Base-by-base conservation (phyloP, 2,888 invertebrate genomes). In the Phasia obesa region DNA sequence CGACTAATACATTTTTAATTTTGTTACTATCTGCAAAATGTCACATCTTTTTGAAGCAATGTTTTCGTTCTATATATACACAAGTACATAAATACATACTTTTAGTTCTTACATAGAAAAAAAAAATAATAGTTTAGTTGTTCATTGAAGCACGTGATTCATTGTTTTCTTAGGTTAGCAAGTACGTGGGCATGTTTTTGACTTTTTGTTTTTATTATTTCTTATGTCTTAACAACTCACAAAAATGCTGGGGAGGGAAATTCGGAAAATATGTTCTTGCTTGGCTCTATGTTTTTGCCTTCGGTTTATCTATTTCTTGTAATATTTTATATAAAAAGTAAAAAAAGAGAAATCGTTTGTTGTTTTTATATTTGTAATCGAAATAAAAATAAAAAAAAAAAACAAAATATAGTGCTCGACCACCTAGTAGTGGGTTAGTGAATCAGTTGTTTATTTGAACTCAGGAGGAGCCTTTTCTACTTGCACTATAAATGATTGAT, bases 141-240 rank as follows among this genome's bases (percentile, higher is more conserved):
- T 65, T 70, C 69, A 79, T 76, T 71, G 79, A 67, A 76, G 81
- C 79, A 75, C 81, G 81, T 79, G 78, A 81, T 78, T 81, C 78
- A 81, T 78, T 78, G 70, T 78, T 49, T 84, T 64, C 65, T 67
- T 79, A 57, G 57, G 35, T 71, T 60, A 38, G 44, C 21, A 57
- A 47, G 44, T 55, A 74, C 79, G 79, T 80, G 79, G 79, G 67
- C 67, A 53, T 60, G 13, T 44, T 60, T 60, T 73, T 44, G 9
- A 35, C 7, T 35, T 11, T 2, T 35, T 57, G 31, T 74, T 60
- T 38, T 76, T 27, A 64, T 21, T 57, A 31, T 74, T 60, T 38
- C 35, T 60, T 44, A 4, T 31, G 64, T 55, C 44, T 74, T 55
- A 31, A 19, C 51, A 21, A 44, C 67, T 76, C 7, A 31, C 42